phyloP scores from a whole-genome alignment of 2,797 vertebrate genomes.

The Aeoliscus strigatus region DNA sequence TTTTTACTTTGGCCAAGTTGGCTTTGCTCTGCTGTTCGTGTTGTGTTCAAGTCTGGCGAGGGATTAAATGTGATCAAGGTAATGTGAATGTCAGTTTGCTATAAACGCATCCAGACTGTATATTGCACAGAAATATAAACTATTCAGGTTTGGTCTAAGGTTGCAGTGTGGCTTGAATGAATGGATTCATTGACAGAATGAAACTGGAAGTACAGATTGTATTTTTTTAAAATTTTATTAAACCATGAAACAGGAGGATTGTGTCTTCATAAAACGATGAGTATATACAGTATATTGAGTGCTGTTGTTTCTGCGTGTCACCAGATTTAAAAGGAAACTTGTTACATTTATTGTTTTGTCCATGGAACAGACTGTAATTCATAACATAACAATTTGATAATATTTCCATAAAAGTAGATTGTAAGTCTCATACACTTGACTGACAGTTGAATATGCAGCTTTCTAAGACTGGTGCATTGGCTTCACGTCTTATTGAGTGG shows the following conservation, averaged over 20 bases:
- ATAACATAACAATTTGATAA: too few species aligned
- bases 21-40: constrained; percentile 54
- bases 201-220: too few species aligned
- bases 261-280: too few species aligned
- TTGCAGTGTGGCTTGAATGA: constrained; percentile 50
- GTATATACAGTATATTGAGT: too few species aligned
- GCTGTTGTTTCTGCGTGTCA: too few species aligned
- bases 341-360: too few species aligned
- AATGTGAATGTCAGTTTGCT: constrained; percentile 67
- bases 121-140: constrained; percentile 55
- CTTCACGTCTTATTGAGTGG: constrained; percentile 38
- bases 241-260: too few species aligned
- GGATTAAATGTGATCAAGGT: constrained; percentile 55
- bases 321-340: too few species aligned
- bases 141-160: constrained; percentile 46
- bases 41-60: constrained; percentile 53
- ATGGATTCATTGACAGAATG: constrained; percentile 47
- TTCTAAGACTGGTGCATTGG: too few species aligned
- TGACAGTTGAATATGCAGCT: constrained; percentile 43
- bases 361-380: too few species aligned
- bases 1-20: constrained; percentile 54
- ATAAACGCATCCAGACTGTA: constrained; percentile 69
- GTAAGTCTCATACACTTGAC: constrained; percentile 6
- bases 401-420: too few species aligned
- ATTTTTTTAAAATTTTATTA: too few species aligned